Evolutionary conservation across 2,888 invertebrate species (phyloP).

Genomic region (Dilophus febrilis): DNA sequence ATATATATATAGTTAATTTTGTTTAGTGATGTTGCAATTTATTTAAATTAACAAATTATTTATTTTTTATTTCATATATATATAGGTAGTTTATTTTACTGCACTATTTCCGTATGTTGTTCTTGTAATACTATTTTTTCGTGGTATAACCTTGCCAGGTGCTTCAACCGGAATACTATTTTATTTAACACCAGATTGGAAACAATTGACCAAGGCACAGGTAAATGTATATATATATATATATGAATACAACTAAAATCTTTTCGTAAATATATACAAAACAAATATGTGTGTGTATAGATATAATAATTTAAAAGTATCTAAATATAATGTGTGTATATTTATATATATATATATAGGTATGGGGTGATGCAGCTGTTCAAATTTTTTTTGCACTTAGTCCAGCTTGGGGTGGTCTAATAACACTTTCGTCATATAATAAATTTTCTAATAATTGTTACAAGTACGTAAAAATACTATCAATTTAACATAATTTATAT

Average conservation of each 20-base stretch:
- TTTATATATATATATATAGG: too few relatives aligned
- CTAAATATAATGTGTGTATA: too few relatives aligned
- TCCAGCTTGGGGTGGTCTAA: constrained; percentile 74
- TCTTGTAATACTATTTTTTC: constrained; percentile 54
- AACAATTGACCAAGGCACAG: constrained; percentile 52
- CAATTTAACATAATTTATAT: too few relatives aligned
- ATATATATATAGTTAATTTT: too few relatives aligned
- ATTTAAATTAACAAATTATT: background rate
- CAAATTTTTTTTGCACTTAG: constrained; percentile 79
- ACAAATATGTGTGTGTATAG: too few relatives aligned
- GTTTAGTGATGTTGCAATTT: too few relatives aligned
- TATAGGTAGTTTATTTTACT: constrained; percentile 54
- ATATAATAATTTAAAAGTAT: too few relatives aligned
- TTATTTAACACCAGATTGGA: constrained; percentile 64
- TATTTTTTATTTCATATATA: background rate
- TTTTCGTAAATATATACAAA: background rate
- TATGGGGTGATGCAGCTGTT: constrained; percentile 70
- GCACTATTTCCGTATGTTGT: constrained; percentile 62
- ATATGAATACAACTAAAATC: too few relatives aligned
- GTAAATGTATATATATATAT: constrained; percentile 19
- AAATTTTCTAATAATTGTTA: constrained; percentile 70
- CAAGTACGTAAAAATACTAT: constrained; percentile 39
- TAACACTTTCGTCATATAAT: constrained; percentile 72
- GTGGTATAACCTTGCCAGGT: constrained; percentile 64
- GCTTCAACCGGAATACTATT: constrained; percentile 60